A percentile compares a stretch with the other conserved stretches of the same genome.
Evolutionary conservation across 2,888 invertebrate genomes (phyloP).

Genomic region (Monochamus alternatus): DNA sequence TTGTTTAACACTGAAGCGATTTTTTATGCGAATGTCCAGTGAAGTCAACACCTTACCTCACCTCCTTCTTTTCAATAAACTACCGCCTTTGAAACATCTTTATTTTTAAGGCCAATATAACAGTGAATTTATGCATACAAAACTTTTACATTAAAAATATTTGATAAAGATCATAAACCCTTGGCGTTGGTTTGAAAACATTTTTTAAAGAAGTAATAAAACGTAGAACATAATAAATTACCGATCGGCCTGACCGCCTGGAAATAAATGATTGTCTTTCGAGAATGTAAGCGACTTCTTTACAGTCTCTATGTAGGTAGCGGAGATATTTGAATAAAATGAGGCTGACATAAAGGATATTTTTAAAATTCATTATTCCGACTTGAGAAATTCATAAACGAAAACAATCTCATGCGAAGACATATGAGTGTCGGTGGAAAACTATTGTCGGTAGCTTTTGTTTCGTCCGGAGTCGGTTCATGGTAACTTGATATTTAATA

Average conservation of each 20-base stretch:
- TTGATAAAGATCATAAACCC: constrained; percentile 10
- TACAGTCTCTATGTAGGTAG: constrained; percentile 17
- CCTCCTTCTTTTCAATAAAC: neutral
- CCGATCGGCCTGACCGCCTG: neutral
- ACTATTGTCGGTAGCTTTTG: constrained; percentile 45
- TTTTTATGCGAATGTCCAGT: neutral
- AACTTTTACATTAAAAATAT: constrained; percentile 13
- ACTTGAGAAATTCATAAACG: constrained; percentile 27
- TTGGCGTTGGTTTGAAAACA: constrained; percentile 8
- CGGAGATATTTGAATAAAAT: constrained; percentile 18
- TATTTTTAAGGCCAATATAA: constrained; percentile 8
- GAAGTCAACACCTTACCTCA: neutral
- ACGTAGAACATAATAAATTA: constrained; percentile 13
- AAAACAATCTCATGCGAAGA: constrained; percentile 29
- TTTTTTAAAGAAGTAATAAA: constrained; percentile 12
- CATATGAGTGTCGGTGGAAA: constrained; percentile 31
- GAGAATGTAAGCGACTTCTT: constrained; percentile 10
- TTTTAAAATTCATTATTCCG: constrained; percentile 23
- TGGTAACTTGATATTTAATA: constrained; percentile 44
- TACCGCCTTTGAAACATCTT: constrained; percentile 13
- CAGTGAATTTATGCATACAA: constrained; percentile 13
- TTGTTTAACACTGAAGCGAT: neutral
- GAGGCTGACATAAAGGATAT: constrained; percentile 8
- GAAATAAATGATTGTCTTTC: constrained; percentile 12
- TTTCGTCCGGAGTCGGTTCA: constrained; percentile 39